Conservation (phyloP, 2,797 vertebrate species). For the Sylvia borin region DNA sequence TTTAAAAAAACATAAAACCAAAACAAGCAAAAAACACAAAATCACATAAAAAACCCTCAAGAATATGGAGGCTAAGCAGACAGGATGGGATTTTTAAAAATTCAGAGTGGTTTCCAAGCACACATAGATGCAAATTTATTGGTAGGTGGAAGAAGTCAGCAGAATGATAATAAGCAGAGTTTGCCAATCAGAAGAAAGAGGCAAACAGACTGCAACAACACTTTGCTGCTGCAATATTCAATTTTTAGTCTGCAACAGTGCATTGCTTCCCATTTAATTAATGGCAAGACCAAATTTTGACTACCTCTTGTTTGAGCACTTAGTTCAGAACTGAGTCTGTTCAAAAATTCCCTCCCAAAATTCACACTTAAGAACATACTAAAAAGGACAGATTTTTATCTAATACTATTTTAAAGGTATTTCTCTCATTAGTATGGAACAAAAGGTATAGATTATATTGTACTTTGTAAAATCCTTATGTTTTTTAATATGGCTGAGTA, state of each 20-base stretch:
- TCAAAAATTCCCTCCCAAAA: not conserved
- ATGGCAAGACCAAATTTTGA: not conserved
- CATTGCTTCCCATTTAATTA: not conserved
- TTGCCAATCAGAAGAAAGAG: not conserved
- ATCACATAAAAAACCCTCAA: not conserved
- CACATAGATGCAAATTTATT: not conserved
- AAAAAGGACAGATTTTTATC: not conserved
- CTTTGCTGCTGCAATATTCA: not conserved
- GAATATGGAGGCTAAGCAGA: not conserved
- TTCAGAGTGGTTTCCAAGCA: not conserved
- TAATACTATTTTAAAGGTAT: not conserved
- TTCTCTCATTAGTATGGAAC: not conserved
- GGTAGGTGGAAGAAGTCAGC: not conserved
- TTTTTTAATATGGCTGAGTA: not conserved
- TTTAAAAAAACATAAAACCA: not conserved
- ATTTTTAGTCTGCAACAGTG: not conserved
- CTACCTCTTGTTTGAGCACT: not conserved
- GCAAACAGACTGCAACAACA: not conserved
- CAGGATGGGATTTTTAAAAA: not conserved
- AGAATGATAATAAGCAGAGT: not conserved
- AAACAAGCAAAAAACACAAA: not conserved
- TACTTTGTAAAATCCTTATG: not conserved
- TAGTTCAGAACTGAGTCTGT: not conserved
- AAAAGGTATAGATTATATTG: not conserved
- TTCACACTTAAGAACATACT: not conserved